Conservation (phyloP, 1,140 invertebrate species). For the Helicoverpa armigera region DNA sequence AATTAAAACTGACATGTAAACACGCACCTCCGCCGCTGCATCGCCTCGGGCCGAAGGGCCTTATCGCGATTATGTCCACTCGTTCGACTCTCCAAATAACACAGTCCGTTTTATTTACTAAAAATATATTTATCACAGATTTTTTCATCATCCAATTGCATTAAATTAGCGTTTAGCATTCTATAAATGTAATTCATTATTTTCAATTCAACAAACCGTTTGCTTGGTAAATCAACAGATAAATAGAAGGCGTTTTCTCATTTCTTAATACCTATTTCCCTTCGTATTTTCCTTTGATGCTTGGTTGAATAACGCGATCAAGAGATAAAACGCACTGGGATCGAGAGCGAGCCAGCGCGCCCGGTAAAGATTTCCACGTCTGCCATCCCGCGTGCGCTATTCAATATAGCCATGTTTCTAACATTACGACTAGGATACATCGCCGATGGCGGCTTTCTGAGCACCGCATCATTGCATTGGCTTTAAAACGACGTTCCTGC, state of each 20-base stretch:
- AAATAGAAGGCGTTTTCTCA: slow-evolving; percentile 72
- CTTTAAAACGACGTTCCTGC: neutral
- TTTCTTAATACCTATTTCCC: slow-evolving; percentile 73
- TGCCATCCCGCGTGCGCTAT: slow-evolving; percentile 60
- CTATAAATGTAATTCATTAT: slow-evolving; percentile 2
- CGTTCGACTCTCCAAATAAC: slow-evolving; percentile 53
- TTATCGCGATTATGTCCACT: slow-evolving; percentile 60
- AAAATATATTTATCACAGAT: slow-evolving; percentile 3
- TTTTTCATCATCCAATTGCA: neutral
- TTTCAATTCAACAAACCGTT: slow-evolving; percentile 57
- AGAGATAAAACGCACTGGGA: slow-evolving; percentile 80
- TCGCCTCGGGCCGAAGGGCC: slow-evolving; percentile 54
- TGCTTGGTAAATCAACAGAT: slow-evolving; percentile 63
- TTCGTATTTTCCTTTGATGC: slow-evolving; percentile 81
- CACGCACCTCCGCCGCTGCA: slow-evolving; percentile 65
- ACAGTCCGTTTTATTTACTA: slow-evolving; percentile 30
- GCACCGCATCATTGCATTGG: neutral
- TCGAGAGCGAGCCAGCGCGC: slow-evolving; percentile 65
- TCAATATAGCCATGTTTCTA: slow-evolving; percentile 62
- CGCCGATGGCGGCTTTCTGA: neutral
- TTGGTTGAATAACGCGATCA: slow-evolving; percentile 83
- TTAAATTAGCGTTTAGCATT: slow-evolving; percentile 3
- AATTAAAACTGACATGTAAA: slow-evolving; percentile 73
- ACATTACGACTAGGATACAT: slow-evolving; percentile 45
- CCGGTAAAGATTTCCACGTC: slow-evolving; percentile 70